Percentiles rank a stretch among this genome's conserved stretches.
These are phyloP conservation scores for Poeciliopsis infans DNA, from an alignment of 2,797 vertebrate species.

Conservation along the genomic window DNA sequence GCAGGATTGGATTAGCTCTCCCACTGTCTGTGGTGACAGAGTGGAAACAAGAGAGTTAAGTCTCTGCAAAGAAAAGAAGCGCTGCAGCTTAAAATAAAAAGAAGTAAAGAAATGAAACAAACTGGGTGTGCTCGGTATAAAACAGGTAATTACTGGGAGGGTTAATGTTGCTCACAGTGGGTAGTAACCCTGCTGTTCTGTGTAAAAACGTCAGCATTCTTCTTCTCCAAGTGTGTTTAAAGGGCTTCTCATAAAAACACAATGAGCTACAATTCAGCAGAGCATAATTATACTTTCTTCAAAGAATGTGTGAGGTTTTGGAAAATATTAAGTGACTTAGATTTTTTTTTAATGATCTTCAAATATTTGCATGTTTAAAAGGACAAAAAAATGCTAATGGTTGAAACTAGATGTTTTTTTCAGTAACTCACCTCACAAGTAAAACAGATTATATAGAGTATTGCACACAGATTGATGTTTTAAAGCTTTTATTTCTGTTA, in stretches of 20 bases:
- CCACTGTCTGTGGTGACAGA: constrained; percentile 20
- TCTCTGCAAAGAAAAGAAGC: constrained; percentile 15
- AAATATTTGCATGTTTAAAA: not conserved
- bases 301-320: constrained; percentile 12
- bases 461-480: too few species aligned
- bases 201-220: constrained; percentile 35
- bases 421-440: too few species aligned
- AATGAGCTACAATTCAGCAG: constrained; percentile 34
- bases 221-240: constrained; percentile 34
- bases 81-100: constrained; percentile 28
- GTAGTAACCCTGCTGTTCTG: constrained; percentile 33
- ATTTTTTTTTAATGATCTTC: not conserved
- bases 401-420: not conserved
- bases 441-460: too few species aligned
- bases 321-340: not conserved
- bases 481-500: too few species aligned
- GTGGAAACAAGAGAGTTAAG: constrained; percentile 11
- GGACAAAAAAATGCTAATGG: not conserved
- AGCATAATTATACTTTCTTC: not conserved
- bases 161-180: constrained; percentile 12
- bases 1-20: constrained; percentile 46
- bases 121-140: constrained; percentile 35
- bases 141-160: constrained; percentile 40
- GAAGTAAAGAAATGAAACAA: constrained; percentile 42
- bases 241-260: constrained; percentile 48